Conservation (phyloP, 2,888 invertebrate species). For the Heliconius hortense region DNA sequence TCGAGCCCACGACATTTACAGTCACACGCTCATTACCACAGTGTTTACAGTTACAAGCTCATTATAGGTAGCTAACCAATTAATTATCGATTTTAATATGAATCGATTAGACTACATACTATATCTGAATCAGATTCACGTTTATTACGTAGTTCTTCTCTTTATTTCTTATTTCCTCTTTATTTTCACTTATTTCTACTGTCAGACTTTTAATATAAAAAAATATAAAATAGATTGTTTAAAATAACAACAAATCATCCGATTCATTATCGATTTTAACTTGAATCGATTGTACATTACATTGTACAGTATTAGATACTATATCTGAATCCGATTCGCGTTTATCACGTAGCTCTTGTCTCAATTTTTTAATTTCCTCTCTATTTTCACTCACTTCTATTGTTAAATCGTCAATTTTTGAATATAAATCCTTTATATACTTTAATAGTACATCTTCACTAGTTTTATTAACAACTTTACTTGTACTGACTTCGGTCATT, state of each 20-base stretch:
- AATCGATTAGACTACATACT: background rate
- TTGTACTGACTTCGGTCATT: background rate
- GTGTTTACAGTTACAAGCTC: too few species aligned
- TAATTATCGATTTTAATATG: background rate
- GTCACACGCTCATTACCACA: too few species aligned
- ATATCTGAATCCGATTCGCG: background rate
- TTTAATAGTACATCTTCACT: conserved; percentile 7
- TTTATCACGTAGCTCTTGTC: conserved; percentile 24
- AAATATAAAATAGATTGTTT: background rate
- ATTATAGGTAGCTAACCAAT: too few species aligned
- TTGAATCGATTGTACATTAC: background rate
- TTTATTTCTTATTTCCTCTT: conserved; percentile 7
- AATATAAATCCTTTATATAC: conserved; percentile 48
- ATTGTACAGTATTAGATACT: background rate
- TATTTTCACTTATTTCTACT: conserved; percentile 28
- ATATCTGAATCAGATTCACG: background rate
- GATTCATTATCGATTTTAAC: background rate
- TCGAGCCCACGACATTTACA: too few species aligned
- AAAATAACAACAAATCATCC: conserved; percentile 7
- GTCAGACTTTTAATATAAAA: conserved; percentile 40
- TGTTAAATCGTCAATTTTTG: conserved; percentile 51
- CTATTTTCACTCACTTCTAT: conserved; percentile 28
- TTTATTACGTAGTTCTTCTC: conserved; percentile 21
- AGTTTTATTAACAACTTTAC: background rate
- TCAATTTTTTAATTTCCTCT: conserved; percentile 14